Percentiles rank a stretch among this genome's conserved stretches.
These are phyloP conservation scores for Actinia tenebrosa DNA, from an alignment of 64 coral and sea anemone species.

Conservation along the genomic window DNA sequence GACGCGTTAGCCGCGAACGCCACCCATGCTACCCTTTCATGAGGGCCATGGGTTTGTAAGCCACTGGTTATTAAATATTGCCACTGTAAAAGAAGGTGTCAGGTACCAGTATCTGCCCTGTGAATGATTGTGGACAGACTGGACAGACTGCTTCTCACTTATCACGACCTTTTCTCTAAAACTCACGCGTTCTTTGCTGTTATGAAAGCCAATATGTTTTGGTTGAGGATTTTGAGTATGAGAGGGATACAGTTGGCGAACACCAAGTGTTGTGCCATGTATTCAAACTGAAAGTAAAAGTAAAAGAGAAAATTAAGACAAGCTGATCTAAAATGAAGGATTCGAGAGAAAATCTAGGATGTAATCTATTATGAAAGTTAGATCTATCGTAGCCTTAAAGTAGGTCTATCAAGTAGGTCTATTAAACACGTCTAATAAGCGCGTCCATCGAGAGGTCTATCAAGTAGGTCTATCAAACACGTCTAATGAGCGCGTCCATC, in stretches of 20 bases:
- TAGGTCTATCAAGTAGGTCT: not conserved
- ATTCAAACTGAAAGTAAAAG: conserved; percentile 73
- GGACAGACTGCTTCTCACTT: not conserved
- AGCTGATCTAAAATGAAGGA: too few relatives aligned
- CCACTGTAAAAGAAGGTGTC: too few relatives aligned
- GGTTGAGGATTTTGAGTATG: conserved; percentile 93
- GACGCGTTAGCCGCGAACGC: too few relatives aligned
- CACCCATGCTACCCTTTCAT: too few relatives aligned
- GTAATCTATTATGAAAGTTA: not conserved
- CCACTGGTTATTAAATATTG: too few relatives aligned
- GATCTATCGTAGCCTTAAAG: too few relatives aligned
- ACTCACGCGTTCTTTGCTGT: conserved; percentile 97
- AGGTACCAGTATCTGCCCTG: too few relatives aligned
- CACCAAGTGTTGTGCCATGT: conserved; percentile 92
- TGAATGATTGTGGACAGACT: not conserved
- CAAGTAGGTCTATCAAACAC: not conserved
- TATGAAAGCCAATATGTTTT: conserved; percentile 90
- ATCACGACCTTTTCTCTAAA: not conserved
- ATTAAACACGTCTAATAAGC: not conserved
- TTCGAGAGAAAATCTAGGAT: too few relatives aligned
- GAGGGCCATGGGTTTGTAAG: too few relatives aligned
- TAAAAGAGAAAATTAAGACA: not conserved
- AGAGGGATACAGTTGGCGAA: conserved; percentile 97
- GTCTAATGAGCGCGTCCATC: too few relatives aligned
- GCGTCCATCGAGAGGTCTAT: not conserved